A percentile compares a stretch with the other conserved stretches of the same genome.
Conservation (phyloP, 2,797 vertebrate genomes). For the Lacerta agilis region DNA sequence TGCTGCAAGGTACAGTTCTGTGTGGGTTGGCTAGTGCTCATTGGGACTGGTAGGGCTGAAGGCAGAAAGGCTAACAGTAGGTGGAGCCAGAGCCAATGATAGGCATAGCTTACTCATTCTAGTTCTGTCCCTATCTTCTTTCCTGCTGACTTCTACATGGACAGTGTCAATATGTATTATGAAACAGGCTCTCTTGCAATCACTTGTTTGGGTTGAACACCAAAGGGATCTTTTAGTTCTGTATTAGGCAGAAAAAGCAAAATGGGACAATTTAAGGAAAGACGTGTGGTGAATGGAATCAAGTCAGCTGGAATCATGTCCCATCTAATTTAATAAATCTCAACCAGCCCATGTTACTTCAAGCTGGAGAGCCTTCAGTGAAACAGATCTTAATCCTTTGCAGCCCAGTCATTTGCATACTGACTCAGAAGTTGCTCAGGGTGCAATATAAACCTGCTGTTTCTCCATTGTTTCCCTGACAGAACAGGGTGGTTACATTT, state of each 20-base stretch:
- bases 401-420: background rate
- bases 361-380: background rate
- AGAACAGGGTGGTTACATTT: background rate
- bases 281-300: background rate
- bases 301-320: background rate
- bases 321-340: background rate
- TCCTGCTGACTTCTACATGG: too few relatives aligned
- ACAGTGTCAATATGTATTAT: background rate
- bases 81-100: too few relatives aligned
- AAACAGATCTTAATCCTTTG: background rate
- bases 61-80: too few relatives aligned
- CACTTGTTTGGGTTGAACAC: background rate
- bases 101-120: too few relatives aligned
- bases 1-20: background rate
- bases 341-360: background rate
- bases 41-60: background rate
- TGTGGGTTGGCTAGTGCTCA: background rate
- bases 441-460: background rate
- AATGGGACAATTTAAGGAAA: background rate
- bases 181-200: background rate
- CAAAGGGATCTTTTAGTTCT: background rate
- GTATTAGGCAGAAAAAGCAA: background rate
- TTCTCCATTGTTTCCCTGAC: background rate
- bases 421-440: background rate
- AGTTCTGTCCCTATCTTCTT: too few relatives aligned